phyloP scores from a whole-genome alignment of 2,888 invertebrate genomes.

The Perizoma affinitatum region DNA sequence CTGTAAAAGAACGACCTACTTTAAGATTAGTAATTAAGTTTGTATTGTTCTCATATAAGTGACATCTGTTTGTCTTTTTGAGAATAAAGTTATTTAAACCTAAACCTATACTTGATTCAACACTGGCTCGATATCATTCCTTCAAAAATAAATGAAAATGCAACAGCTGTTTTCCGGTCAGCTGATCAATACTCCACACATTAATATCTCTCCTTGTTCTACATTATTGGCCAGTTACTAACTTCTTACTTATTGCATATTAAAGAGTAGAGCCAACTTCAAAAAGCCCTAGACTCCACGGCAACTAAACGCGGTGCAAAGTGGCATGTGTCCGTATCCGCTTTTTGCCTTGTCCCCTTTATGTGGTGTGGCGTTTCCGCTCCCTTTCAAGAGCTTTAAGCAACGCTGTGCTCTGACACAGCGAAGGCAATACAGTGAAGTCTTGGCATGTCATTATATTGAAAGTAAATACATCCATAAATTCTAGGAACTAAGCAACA shows the following conservation, averaged over 20 bases:
- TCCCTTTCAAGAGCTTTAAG: conserved; percentile 46
- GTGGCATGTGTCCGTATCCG: conserved; percentile 51
- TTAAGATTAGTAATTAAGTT: no score
- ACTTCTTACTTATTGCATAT: not conserved
- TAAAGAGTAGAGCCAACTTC: conserved; percentile 21
- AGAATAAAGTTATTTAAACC: no score
- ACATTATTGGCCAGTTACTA: no score
- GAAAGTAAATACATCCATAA: conserved; percentile 13
- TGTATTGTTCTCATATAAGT: no score
- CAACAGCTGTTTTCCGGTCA: no score
- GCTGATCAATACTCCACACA: no score
- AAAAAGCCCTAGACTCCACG: conserved; percentile 44
- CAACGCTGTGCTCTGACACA: conserved; percentile 35
- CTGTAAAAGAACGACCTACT: no score
- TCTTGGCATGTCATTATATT: not conserved
- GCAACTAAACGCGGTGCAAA: conserved; percentile 47
- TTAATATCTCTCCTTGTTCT: no score
- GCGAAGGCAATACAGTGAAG: conserved; percentile 11
- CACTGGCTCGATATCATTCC: no score
- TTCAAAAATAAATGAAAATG: no score
- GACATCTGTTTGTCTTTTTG: no score
- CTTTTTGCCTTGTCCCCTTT: conserved; percentile 53
- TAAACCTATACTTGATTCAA: no score
- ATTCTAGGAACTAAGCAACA: not conserved
- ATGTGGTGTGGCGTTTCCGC: conserved; percentile 54